Evolutionary conservation across 1,140 invertebrate genomes (phyloP), one percentile per base, ranked within the genome.

Genomic region (Macrosteles quadrilineatus): DNA sequence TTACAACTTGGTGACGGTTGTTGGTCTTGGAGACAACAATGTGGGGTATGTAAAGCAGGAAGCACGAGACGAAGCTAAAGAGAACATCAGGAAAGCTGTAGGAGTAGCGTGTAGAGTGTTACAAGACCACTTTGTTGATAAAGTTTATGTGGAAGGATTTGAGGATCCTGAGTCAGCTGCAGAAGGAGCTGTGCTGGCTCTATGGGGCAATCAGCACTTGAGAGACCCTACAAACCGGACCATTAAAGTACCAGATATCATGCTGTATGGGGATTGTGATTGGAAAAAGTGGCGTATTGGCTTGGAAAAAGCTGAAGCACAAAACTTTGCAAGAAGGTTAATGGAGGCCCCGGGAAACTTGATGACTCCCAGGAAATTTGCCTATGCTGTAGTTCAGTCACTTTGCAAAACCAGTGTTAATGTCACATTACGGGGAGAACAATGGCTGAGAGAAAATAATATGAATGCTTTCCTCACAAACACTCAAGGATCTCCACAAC

Each of bases 81-180:
- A 94, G 79, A 87, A 85, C 70, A 81, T 92, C 70, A 82, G 91
- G 32, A 45, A 71, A 47, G 78, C 81, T 21, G 90, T 90, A 29
- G 88, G 91, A 14, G 87, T 89, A 75, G 86, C 87, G 36, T 86
- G 86, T 55, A 82, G 80, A 71, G 81, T 83, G n/a, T 74, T 91
- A 64, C 79, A 85, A 69, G 78, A 82, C 2, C 78, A 82, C 12
- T 87, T 87, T n/a, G 84, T 91, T 0, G 85, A 84, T 71, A 80
- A 87, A 36, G 88, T 94, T 53, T 79, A 81, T 9, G 78, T 94
- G 0, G 92, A 94, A 77, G 83, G 84, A 50, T 87, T 91, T 75
- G 87, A 85, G 0, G 85, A 91, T 79, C 84, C 90, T 2, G 88
- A 91, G 79, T 87, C 89, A 29, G 86, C 90, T 2, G 91, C 91